Base-by-base conservation (phyloP, 2,888 invertebrate genomes). In the Neocrepidodera transversa region DNA sequence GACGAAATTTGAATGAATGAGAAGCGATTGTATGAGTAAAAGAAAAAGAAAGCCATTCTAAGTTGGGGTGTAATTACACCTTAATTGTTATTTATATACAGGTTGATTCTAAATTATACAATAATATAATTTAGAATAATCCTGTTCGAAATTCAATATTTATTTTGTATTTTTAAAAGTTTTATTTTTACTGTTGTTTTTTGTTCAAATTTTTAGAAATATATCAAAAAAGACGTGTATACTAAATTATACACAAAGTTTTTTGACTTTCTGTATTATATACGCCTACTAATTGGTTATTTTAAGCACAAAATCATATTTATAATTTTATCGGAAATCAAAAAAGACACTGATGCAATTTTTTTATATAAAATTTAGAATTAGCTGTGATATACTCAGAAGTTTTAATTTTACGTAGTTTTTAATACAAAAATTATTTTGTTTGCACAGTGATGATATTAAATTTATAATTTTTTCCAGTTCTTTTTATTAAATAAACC, bases 1-100 rank as follows among this genome's bases (percentile, higher is more conserved):
- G 85, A 85, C 85, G 58, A 85, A 83, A 75, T 85, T 85, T 71
- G 85, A 45, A 45, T 45, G 45, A 45, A 32, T n/a, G n/a, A n/a
- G n/a, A n/a, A n/a, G n/a, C n/a, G n/a, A n/a, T n/a, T n/a, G n/a
- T n/a, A n/a, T n/a, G n/a, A n/a, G n/a, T n/a, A n/a, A n/a, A n/a
- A n/a, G n/a, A n/a, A n/a, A n/a, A n/a, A 28, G 28, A 28, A 28
- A 28, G 28, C 28, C 28, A 28, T 28, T 28, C 2, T 8, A 28
- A 28, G 6, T 28, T 28, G 10, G 10, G 28, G 28, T 28, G 28
- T 28, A 28, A 28, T 28, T 28, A 28, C 28, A 10, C 28, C 8
- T 35, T 49, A 49, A 30, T 23, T 36, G 49, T 49, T 49, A 49
- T 49, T 49, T 49, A 36, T 49, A 49, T 49, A 49, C 20, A 49